Base-by-base conservation (phyloP, 1,140 invertebrate genomes). In the Trichoplusia ni region DNA sequence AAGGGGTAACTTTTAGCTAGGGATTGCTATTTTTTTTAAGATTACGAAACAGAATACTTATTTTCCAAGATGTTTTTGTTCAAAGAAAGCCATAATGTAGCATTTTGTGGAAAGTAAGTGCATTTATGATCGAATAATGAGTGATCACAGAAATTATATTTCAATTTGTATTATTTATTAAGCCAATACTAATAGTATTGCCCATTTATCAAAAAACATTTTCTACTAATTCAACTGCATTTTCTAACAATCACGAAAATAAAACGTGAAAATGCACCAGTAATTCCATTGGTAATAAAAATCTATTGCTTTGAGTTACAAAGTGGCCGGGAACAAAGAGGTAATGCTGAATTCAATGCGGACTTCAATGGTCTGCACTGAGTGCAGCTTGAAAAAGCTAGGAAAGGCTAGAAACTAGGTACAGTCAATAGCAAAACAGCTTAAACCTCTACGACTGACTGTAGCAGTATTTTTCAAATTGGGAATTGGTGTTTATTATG, bases 261-360 rank as follows among this genome's bases (percentile, higher is more conserved):
- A 56, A 56, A 56, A 56, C 35, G 37, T 56, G 42, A 49, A 54
- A 33, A n/a, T 23, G 9, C 18, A 21, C 38, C 19, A 31, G 49
- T 54, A 38, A 54, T 54, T 56, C 35, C 35, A 40, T 56, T 40
- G 35, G 33, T 14, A 56, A 56, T 56, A 56, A 56, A 56, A 40
- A 14, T 47, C 23, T 49, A 49, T 14, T 29, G 29, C 40, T 21
- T 42, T 18, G 29, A 16, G 49, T 14, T 33, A 35, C 37, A 54
- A 54, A 38, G 37, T 56, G 23, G 8, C 37, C 6, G 13, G 37
- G 53, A 56, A 56, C 53, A 56, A 56, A 56, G 33, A 56, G 37
- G 53, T 56, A 56, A 56, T 56, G 42, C 37, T 37, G 53, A 42
- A 40, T 40, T 56, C 53, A 56, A 25, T 27, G 19, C 4, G 13